Evolutionary conservation across 2,113 vertebrate species (phyloP).

Genomic region (Pavo muticus): DNA sequence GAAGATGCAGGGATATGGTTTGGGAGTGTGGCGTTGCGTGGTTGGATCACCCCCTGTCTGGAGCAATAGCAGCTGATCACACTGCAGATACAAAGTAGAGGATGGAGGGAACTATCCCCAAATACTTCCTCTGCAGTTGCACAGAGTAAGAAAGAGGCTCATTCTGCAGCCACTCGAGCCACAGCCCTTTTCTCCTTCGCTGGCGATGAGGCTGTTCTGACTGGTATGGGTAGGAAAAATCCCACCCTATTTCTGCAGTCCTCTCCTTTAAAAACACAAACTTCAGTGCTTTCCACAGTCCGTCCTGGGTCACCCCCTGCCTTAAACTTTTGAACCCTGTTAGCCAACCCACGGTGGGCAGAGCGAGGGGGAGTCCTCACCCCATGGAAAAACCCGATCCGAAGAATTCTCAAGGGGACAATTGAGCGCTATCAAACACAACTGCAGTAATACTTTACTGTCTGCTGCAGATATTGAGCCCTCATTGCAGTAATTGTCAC

Average conservation of each 20-base stretch:
- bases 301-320: neutral
- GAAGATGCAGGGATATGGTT: rapidly evolving
- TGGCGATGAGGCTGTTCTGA: neutral
- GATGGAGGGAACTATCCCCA: neutral
- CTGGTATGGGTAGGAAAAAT: neutral
- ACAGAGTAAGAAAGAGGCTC: neutral
- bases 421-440: slow-evolving; percentile 71
- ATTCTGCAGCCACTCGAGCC: neutral
- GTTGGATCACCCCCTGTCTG: neutral
- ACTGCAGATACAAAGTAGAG: neutral
- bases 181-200: neutral
- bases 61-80: neutral
- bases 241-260: neutral
- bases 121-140: neutral
- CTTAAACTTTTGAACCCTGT: slow-evolving; percentile 50
- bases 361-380: neutral
- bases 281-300: neutral
- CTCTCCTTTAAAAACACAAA: neutral
- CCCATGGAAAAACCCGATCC: neutral
- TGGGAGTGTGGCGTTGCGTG: rapidly evolving
- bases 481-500: slow-evolving; percentile 75
- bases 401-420: slow-evolving; percentile 67
- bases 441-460: slow-evolving; percentile 73
- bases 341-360: neutral
- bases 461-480: slow-evolving; percentile 73